Base-by-base conservation (phyloP, 2,888 invertebrate genomes). In the Eurytoma adleriae region DNA sequence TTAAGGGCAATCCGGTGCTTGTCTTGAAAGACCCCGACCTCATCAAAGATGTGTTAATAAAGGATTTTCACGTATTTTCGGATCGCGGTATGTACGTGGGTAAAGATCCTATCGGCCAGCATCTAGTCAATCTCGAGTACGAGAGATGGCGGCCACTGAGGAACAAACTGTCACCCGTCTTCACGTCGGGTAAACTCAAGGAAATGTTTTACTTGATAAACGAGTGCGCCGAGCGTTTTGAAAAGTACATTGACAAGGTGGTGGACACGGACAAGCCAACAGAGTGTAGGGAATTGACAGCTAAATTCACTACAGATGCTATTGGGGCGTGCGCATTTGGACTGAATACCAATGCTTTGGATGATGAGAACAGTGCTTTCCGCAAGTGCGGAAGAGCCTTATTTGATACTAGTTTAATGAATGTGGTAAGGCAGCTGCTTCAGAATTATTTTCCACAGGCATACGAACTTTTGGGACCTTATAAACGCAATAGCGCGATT, bases 131-230 rank as follows among this genome's bases (percentile, higher is more conserved):
- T 0, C 80, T 92, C 16, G 90, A 88, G 12, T 92, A 92, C 0
- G 87, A 91, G 14, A 86, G 90, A 82, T 93, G 93, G 93, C 92
- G 92, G 78, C 86, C 87, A 0, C 86, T 91, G 1, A 89, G 93
- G 2, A 87, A 88, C 1, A 91, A 92, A 83, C 83, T 93, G 16
- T 91, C 92, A 2, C 90, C 92, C 0, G 91, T 91, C 0, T 90
- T 93, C 24, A 92, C 93, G 0, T 86, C 88, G 20, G 91, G 90
- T 57, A 92, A 92, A 80, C 91, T 91, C 52, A 93, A 92, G 83
- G 87, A 91, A 0, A 91, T 92, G 84, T 92, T 92, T 78, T 90
- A 91, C 0, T 87, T 92, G 5, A 90, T 93, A 7, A 85, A 87
- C 14, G 88, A 91, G 24, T 91, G 92, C 5, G 89, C 91, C 7